Evolutionary conservation across 2,797 vertebrate species (phyloP).

Genomic region (Myiotriccus ornatus): DNA sequence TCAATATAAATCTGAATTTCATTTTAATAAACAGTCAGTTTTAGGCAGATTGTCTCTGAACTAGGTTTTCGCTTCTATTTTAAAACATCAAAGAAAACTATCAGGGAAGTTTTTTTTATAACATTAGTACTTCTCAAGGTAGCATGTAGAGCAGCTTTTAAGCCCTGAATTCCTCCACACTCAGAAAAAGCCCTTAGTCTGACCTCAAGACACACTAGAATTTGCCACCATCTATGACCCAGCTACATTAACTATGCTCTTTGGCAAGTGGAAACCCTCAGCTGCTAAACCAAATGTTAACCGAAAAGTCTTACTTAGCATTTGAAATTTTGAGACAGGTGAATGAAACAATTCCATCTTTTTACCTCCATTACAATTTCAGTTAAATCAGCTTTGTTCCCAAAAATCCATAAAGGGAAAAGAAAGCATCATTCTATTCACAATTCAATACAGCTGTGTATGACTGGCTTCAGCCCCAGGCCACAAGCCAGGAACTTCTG

Average conservation of each 20-base stretch:
- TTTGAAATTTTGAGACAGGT: background rate
- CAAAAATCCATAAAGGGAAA: background rate
- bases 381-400: background rate
- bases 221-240: background rate
- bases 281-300: background rate
- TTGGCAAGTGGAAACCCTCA: background rate
- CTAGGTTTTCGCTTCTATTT: background rate
- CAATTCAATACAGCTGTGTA: constrained; percentile 31
- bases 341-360: background rate
- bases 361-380: background rate
- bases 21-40: background rate
- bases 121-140: background rate
- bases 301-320: rapidly evolving
- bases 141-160: background rate
- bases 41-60: background rate
- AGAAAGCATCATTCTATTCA: background rate
- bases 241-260: background rate
- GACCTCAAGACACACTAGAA: background rate
- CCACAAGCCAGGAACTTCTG: constrained; percentile 50
- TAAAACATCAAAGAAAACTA: background rate
- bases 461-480: background rate
- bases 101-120: background rate
- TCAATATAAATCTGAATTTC: background rate
- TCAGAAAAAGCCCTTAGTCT: background rate
- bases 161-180: background rate